Evolutionary conservation across 2,113 vertebrate species (phyloP).

Genomic region (Cephalopholis sonnerati): DNA sequence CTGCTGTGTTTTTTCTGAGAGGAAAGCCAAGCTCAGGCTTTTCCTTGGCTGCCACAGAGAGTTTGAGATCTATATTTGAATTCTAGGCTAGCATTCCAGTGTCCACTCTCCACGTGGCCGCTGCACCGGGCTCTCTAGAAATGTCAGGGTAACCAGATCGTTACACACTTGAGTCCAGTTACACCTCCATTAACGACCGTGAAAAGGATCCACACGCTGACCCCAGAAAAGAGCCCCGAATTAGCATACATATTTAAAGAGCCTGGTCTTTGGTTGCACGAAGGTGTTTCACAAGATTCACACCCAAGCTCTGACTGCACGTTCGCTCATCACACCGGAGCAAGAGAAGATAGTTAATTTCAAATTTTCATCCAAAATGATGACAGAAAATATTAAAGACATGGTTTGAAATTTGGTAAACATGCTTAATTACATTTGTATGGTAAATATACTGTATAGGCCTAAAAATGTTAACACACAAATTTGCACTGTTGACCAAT

Average conservation of each 20-base stretch:
- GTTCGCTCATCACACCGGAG: not conserved
- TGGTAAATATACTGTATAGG: not conserved
- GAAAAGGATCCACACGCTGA: slow-evolving; percentile 74
- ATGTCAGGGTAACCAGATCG: slow-evolving; percentile 82
- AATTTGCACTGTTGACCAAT: no score
- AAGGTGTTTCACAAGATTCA: slow-evolving; percentile 68
- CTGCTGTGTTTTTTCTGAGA: slow-evolving; percentile 1
- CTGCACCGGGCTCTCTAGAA: slow-evolving; percentile 70
- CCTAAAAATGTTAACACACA: no score
- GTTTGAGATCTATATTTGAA: slow-evolving; percentile 80
- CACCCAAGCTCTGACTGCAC: slow-evolving; percentile 28
- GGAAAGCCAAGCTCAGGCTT: slow-evolving; percentile 30
- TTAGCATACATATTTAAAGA: slow-evolving; percentile 76
- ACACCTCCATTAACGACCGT: slow-evolving; percentile 77
- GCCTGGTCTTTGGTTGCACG: slow-evolving; percentile 67
- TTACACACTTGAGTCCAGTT: slow-evolving; percentile 74
- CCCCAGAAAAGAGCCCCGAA: slow-evolving; percentile 66
- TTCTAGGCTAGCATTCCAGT: slow-evolving; percentile 67
- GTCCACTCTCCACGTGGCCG: slow-evolving; percentile 62
- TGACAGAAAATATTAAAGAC: no score
- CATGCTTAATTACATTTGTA: not conserved
- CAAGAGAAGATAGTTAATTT: not conserved
- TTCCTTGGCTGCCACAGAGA: slow-evolving; percentile 44
- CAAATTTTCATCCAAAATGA: not conserved
- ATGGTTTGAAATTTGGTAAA: not conserved